Conservation (phyloP, 2,888 invertebrate species). For the Tiphia femorata region DNA sequence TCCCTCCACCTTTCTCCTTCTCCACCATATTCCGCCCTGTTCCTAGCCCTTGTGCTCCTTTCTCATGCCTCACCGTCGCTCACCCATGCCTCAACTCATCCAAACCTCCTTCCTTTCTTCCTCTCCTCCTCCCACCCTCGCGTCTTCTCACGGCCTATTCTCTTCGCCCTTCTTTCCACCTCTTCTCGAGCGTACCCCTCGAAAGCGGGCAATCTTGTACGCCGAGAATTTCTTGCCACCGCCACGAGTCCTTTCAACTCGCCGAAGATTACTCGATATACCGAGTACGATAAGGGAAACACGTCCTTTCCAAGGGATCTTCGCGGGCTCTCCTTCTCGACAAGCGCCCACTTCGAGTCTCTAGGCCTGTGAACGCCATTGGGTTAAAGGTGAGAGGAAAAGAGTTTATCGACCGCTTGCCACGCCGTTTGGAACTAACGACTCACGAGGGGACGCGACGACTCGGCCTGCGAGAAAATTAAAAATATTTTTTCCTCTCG, state of each 20-base stretch:
- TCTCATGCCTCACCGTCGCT: background rate
- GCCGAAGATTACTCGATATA: slow-evolving; percentile 26
- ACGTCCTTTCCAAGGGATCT: slow-evolving; percentile 13
- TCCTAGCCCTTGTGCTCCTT: no score
- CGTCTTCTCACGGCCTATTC: background rate
- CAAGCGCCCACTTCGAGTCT: no score
- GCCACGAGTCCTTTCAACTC: slow-evolving; percentile 1
- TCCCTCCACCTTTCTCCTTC: background rate
- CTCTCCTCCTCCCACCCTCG: background rate
- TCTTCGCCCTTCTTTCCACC: background rate
- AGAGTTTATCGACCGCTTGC: no score
- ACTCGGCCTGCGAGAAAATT: no score
- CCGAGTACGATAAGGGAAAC: slow-evolving; percentile 24
- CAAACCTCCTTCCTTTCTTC: background rate
- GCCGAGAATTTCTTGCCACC: slow-evolving; percentile 16
- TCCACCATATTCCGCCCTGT: background rate
- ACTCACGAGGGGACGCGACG: no score
- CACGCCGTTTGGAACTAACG: no score
- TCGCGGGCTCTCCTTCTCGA: no score
- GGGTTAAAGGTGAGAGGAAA: no score
- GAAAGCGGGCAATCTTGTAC: slow-evolving; percentile 20
- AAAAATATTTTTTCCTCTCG: no score
- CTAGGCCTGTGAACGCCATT: no score
- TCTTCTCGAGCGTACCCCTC: background rate
- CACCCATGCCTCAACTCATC: background rate